Evolutionary conservation across 2,797 vertebrate genomes (phyloP), one percentile per base, ranked within the genome.

Genomic region (Tragelaphus oryx): DNA sequence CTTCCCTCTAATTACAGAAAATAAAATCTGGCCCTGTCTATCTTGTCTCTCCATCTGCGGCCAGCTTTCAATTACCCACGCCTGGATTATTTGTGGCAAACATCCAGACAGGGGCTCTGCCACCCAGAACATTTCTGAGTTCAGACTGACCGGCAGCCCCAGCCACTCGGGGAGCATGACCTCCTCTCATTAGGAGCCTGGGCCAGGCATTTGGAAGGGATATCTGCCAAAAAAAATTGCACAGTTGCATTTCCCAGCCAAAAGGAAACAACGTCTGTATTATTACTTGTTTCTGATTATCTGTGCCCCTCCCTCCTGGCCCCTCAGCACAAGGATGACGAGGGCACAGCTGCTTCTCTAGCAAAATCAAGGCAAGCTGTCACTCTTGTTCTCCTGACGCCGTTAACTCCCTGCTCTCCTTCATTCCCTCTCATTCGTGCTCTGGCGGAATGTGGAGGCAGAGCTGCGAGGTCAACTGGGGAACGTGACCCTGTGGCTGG

Each of bases 181-280:
- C 87, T 95, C 97, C 55, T 68, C 94, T 92, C 93, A 88, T 80
- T 54, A 94, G 79, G 80, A 79, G 95, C 94, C 54, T 0, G 50
- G 76, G 96, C 95, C 95, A 87, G 94, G 87, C 91, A 4, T 85
- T 71, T 28, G 14, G 26, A 48, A 76, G 78, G 96, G 87, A 83
- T 80, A 71, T 30, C 46, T 87, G 96, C 97, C 95, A 93, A 90
- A 75, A 91, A 89, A 81, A 91, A 94, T 4, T 5, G 30, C 75
- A 57, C 93, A 78, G 59, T 65, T 76, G 95, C 2, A 0, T 57
- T 82, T 57, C 78, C 60, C 28, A 22, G 87, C 96, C 89, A 37
- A 81, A 86, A 81, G 83, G 60, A 68, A 87, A 54, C 0, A 18
- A 57, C 2, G 54, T 68, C 68, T 71, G 76, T 20, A 8, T 65